These are phyloP conservation scores for Keiferia lycopersicella DNA, from an alignment of 2,888 invertebrate species.

Conservation along the genomic window DNA sequence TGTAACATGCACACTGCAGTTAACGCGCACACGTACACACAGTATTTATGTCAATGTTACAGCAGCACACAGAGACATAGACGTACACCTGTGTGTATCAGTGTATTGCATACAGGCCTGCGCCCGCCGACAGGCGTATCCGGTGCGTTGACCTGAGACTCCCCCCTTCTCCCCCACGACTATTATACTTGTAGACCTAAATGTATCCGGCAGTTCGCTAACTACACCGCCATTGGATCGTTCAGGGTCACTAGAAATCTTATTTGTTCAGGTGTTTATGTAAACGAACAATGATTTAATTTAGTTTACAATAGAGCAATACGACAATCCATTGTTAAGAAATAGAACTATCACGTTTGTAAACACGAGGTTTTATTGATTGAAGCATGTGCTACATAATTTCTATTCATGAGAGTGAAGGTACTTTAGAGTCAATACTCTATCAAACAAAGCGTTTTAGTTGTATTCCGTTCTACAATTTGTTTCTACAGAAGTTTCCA, in stretches of 20 bases:
- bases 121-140: slow-evolving; percentile 73
- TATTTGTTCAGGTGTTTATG: slow-evolving; percentile 31
- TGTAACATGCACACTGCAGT: slow-evolving; percentile 24
- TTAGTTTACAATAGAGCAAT: slow-evolving; percentile 23
- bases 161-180: slow-evolving; percentile 46
- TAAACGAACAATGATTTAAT: slow-evolving; percentile 24
- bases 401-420: background rate
- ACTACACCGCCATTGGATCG: slow-evolving; percentile 50
- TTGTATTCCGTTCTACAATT: background rate
- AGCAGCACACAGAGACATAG: slow-evolving; percentile 48
- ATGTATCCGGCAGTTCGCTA: slow-evolving; percentile 54
- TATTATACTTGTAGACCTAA: slow-evolving; percentile 41
- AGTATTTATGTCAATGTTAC: slow-evolving; percentile 80
- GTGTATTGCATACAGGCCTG: slow-evolving; percentile 57
- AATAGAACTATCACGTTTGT: slow-evolving; percentile 6
- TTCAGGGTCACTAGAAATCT: slow-evolving; percentile 56
- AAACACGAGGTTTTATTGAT: background rate
- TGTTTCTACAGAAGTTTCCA: background rate
- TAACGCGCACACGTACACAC: slow-evolving; percentile 46
- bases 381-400: background rate
- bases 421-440: background rate
- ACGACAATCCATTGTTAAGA: background rate
- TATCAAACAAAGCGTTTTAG: slow-evolving; percentile 1
- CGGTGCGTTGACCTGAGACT: slow-evolving; percentile 72
- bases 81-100: slow-evolving; percentile 62